Percentiles rank a stretch among this genome's conserved stretches.
Conservation (phyloP, 2,888 invertebrate species). For the Salticus scenicus region DNA sequence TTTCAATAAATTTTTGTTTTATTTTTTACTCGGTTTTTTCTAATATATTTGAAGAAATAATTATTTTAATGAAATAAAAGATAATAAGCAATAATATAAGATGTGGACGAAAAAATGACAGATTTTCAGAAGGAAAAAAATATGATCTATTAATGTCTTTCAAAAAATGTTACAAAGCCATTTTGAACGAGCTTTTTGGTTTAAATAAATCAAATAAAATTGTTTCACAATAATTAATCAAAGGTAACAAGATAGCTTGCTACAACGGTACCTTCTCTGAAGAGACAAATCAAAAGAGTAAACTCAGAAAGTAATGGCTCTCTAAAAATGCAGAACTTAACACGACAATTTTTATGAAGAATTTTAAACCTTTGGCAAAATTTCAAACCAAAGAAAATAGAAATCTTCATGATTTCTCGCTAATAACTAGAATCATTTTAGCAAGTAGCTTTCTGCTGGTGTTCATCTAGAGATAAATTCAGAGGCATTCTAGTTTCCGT, state of each 20-base stretch:
- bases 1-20: no score
- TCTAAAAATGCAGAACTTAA: not conserved
- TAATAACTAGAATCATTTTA: not conserved
- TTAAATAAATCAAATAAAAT: not conserved
- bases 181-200: slow-evolving; percentile 17
- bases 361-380: not conserved
- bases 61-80: no score
- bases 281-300: not conserved
- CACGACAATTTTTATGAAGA: not conserved
- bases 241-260: not conserved
- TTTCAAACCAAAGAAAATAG: not conserved
- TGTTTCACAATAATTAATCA: slow-evolving; percentile 18
- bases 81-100: no score
- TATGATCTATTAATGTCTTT: no score
- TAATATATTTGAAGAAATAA: no score
- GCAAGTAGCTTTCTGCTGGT: not conserved
- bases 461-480: no score
- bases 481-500: no score
- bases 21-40: no score
- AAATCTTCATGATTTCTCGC: not conserved
- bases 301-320: not conserved
- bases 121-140: no score
- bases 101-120: no score
- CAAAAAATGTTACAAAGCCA: slow-evolving; percentile 13
- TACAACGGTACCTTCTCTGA: not conserved